Conservation (phyloP, 2,797 vertebrate species). For the Luscinia megarhynchos region DNA sequence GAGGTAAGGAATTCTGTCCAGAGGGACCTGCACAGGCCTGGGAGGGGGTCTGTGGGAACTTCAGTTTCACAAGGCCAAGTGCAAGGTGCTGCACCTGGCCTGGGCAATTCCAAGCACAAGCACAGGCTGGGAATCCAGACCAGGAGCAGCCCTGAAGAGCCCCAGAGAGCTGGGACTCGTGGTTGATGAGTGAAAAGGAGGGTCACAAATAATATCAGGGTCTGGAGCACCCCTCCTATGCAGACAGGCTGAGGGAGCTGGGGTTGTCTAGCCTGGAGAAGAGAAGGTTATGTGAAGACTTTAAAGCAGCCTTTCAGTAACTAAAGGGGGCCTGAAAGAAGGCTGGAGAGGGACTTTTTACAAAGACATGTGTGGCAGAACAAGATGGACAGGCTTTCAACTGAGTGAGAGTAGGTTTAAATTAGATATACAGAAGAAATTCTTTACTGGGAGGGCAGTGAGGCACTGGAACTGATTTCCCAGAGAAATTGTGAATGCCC, state of each 20-base stretch:
- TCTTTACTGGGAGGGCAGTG: not conserved
- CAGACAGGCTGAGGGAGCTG: not conserved
- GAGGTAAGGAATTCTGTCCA: not conserved
- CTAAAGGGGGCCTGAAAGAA: not conserved
- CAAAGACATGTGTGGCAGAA: not conserved
- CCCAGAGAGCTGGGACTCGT: rapidly evolving
- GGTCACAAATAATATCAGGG: not conserved
- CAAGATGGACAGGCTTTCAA: not conserved
- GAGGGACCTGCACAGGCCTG: not conserved
- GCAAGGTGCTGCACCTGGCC: not conserved
- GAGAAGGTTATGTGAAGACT: rapidly evolving
- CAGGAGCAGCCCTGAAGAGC: not conserved
- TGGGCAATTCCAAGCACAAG: not conserved
- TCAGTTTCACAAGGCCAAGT: not conserved
- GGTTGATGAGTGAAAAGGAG: not conserved
- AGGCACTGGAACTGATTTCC: not conserved
- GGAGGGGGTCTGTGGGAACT: not conserved
- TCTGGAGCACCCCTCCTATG: not conserved
- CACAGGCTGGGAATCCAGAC: not conserved
- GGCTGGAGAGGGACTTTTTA: not conserved
- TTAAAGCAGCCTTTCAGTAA: not conserved
- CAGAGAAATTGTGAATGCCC: not conserved
- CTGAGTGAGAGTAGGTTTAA: not conserved
- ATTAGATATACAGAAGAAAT: not conserved
- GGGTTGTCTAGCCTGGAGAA: not conserved